Conservation (phyloP, 2,888 invertebrate genomes). For the Abscondita cerata region DNA sequence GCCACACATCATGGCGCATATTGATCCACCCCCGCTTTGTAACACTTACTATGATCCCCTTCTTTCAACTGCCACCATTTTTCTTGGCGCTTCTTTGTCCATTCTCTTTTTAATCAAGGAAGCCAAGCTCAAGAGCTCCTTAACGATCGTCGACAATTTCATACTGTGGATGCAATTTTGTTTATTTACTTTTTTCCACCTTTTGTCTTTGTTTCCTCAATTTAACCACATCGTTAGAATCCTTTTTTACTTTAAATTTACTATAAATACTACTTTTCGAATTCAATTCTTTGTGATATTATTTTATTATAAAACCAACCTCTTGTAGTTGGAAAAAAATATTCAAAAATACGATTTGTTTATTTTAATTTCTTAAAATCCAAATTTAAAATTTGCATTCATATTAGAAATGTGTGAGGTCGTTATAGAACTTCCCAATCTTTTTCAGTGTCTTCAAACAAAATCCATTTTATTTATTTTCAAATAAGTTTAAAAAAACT, state of each 20-base stretch:
- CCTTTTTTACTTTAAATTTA: slow-evolving; percentile 12
- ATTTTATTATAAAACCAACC: too few relatives aligned
- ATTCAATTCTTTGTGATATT: too few relatives aligned
- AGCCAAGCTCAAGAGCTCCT: slow-evolving; percentile 37
- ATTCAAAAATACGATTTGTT: too few relatives aligned
- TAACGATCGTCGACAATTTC: slow-evolving; percentile 40
- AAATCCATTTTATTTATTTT: slow-evolving; percentile 2
- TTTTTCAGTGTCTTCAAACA: neutral
- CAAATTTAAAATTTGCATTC: too few relatives aligned
- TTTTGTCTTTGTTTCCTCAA: slow-evolving; percentile 29
- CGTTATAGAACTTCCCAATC: neutral
- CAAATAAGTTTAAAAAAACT: slow-evolving; percentile 2
- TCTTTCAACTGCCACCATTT: slow-evolving; percentile 39
- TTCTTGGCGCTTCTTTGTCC: slow-evolving; percentile 38
- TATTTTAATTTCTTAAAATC: too few relatives aligned
- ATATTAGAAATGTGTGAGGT: too few relatives aligned
- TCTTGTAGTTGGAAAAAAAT: too few relatives aligned
- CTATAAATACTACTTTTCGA: slow-evolving; percentile 14
- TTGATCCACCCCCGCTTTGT: slow-evolving; percentile 39
- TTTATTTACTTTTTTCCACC: slow-evolving; percentile 50
- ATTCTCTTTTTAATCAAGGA: slow-evolving; percentile 39
- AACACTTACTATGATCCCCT: slow-evolving; percentile 39
- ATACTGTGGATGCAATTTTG: slow-evolving; percentile 36
- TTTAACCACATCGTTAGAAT: slow-evolving; percentile 16
- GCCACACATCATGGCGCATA: slow-evolving; percentile 40